phyloP scores from a whole-genome alignment of 2,888 invertebrate genomes.

The Sialis fuliginosa region DNA sequence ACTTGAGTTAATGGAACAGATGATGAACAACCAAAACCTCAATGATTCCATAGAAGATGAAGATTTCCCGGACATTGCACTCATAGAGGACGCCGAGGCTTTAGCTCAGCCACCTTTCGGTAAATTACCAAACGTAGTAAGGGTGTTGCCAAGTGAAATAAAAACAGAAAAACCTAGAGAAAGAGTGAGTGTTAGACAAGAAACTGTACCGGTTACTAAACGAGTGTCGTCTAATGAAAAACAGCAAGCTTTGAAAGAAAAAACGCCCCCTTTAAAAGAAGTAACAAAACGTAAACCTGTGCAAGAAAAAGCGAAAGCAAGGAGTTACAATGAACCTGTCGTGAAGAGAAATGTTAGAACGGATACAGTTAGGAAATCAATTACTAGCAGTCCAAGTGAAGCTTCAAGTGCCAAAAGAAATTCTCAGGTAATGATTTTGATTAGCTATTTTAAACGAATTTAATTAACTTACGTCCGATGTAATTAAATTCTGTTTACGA shows the following conservation, averaged over 20 bases:
- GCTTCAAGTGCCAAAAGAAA: too few relatives aligned
- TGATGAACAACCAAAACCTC: slow-evolving; percentile 25
- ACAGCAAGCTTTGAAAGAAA: background rate
- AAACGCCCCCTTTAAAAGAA: background rate
- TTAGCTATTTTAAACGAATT: too few relatives aligned
- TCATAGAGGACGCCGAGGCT: slow-evolving; percentile 19
- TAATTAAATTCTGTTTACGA: too few relatives aligned
- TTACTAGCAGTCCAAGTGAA: too few relatives aligned
- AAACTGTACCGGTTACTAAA: too few relatives aligned
- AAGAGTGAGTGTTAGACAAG: background rate
- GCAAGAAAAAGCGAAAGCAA: slow-evolving; percentile 20
- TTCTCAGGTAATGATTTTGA: too few relatives aligned
- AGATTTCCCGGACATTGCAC: slow-evolving; percentile 22
- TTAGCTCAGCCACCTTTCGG: slow-evolving; percentile 16
- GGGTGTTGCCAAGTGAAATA: slow-evolving; percentile 23
- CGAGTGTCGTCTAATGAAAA: too few relatives aligned
- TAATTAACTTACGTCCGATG: too few relatives aligned
- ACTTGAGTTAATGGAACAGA: slow-evolving; percentile 21
- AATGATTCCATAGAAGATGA: slow-evolving; percentile 27
- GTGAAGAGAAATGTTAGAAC: too few relatives aligned
- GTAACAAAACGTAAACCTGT: slow-evolving; percentile 7
- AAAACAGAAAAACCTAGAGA: background rate
- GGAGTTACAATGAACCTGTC: background rate
- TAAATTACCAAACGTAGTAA: slow-evolving; percentile 25
- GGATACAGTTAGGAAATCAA: too few relatives aligned